Percentiles rank a stretch among this genome's conserved stretches.
Conservation (phyloP, 2,888 invertebrate species). For the Crematogaster levior region DNA sequence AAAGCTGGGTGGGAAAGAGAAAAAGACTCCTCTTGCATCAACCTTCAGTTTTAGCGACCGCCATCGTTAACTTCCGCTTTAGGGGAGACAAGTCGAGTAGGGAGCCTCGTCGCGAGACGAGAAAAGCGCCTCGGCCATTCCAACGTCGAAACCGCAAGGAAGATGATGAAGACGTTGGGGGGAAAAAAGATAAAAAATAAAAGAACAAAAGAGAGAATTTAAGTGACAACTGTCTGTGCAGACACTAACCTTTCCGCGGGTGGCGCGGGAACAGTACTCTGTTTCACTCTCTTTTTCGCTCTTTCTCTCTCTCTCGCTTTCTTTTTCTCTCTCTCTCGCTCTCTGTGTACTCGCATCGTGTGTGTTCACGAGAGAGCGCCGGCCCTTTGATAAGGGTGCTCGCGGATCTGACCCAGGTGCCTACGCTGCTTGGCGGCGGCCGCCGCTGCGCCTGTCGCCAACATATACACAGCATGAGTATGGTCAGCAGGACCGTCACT, state of each 20-base stretch:
- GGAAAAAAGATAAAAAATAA: conserved; percentile 37
- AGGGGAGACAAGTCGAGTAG: background rate
- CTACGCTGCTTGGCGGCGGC: conserved; percentile 93
- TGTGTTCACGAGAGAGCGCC: conserved; percentile 90
- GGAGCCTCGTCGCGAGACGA: background rate
- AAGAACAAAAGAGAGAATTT: conserved; percentile 53
- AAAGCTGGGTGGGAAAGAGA: background rate
- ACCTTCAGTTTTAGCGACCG: background rate
- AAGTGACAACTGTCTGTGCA: conserved; percentile 78
- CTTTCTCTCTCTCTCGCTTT: conserved; percentile 30
- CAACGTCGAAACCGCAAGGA: conserved; percentile 16
- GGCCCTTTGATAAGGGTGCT: conserved; percentile 99
- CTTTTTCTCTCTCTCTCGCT: conserved; percentile 51
- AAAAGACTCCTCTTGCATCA: background rate
- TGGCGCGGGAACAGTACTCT: conserved; percentile 78
- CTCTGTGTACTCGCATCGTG: conserved; percentile 70
- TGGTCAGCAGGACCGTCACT: conserved; percentile 44
- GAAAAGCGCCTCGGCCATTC: background rate
- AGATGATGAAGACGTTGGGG: background rate
- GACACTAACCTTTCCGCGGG: conserved; percentile 85
- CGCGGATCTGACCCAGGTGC: conserved; percentile 95
- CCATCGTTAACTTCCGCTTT: background rate
- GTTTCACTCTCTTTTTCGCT: conserved; percentile 48
- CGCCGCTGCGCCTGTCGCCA: conserved; percentile 94
- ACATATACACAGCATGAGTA: conserved; percentile 76